Base-by-base conservation (phyloP, 2,888 invertebrate species). In the Patella pellucida region DNA sequence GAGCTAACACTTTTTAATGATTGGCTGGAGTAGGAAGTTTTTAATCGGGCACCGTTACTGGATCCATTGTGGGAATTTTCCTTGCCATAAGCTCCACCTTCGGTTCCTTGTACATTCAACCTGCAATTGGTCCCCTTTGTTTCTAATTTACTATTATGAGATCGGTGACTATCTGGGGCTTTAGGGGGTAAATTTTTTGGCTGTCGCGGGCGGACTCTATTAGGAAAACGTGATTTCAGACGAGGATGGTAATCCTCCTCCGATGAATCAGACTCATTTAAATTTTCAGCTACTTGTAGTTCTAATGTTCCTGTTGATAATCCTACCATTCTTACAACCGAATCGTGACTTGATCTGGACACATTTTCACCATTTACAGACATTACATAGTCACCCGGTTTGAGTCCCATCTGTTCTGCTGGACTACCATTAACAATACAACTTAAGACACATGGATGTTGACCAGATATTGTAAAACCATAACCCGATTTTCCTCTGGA, bases 381-480 rank as follows among this genome's bases (percentile, higher is more conserved):
- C 73, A 98, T 94, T 76, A 98, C 92, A 85, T 96, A 97, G 88
- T 98, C 97, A 0, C 98, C 98, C 54, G 97, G 96, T 50, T 96
- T 93, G 27, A 98, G 92, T 0, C 97, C 97, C 51, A 96, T 96
- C 79, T 94, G 93, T 87, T 97, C 97, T 0, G 98, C 98, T 3
- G 97, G 97, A 78, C 96, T 96, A 83, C 95, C 95, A 70, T 94
- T 93, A 1, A 97, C 97, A 85, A 98, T 97, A 86, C 96, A 97
- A 73, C 97, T 97, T 76, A 98, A 93, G 80, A 97, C 96, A 90
- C 98, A 98, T 0, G 98, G 98, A 88, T 97, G 95, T 90, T 98
- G 97, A 3, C 98, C 98, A 2, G 97, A 97, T 88, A 98, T 97
- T 31, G 98, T 98, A 90, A 98, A 98, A n/a, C 98, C 98, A 90